Base-by-base conservation (phyloP, 2,797 vertebrate genomes). In the Sebastes elongatus region DNA sequence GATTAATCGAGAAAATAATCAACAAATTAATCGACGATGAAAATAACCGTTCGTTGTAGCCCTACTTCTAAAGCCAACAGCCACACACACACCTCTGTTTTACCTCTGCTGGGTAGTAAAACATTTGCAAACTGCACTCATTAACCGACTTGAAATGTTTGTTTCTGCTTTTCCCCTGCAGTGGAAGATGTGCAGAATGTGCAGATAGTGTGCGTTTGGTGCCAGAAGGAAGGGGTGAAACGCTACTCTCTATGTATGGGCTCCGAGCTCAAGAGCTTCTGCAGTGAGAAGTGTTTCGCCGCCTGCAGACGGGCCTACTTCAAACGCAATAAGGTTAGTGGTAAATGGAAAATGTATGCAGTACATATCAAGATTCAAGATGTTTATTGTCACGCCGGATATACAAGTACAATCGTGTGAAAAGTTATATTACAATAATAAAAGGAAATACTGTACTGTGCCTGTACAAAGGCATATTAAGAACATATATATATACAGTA, bases 201-300 rank as follows among this genome's bases (percentile, higher is more conserved):
- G 92, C 97, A 97, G 95, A 99, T 99, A 90, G 97, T 99, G 91
- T 99, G 98, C 89, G 98, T 98, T 89, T 99, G 98, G 98, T 99
- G 98, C 96, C 98, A 99, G 97, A 99, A 99, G 96, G 97, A 98
- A 94, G 98, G 98, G 49, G 96, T 98, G 85, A 99, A 98, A 93
- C 97, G 97, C 79, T 99, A 98, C 94, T 99, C 98, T 86, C 96
- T 99, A 74, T 97, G 97, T 93, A 99, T 99, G 98, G 98, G 98
- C 82, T 97, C 97, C 7, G 98, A 99, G 95, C 96, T 99, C 89
- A 99, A 99, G 96, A 98, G 98, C 94, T 99, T 99, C 96, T 99
- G 98, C 97, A 99, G 98, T 22, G 98, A 99, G 94, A 99, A 99
- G 94, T 99, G 98, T 92, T 99, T 99, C 90, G 98, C 98, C 0